These are phyloP conservation scores for Sinocyclocheilus grahami DNA, from an alignment of 2,113 vertebrate genomes.

Conservation along the genomic window DNA sequence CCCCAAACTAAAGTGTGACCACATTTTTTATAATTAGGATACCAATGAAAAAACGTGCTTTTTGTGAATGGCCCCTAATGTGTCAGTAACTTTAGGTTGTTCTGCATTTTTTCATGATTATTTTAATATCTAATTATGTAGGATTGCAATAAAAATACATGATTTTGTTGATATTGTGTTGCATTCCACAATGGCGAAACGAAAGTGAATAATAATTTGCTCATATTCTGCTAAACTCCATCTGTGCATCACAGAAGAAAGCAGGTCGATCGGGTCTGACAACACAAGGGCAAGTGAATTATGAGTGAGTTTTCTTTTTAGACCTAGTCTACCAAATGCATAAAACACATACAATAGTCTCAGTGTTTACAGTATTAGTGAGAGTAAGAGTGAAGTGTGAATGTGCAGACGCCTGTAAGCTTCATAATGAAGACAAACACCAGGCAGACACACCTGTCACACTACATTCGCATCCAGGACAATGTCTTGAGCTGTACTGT, in stretches of 20 bases:
- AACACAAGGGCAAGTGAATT: not conserved
- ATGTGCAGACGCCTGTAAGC: not conserved
- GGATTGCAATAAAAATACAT: not conserved
- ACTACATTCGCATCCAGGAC: not conserved
- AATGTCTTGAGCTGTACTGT: not conserved
- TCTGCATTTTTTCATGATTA: not conserved
- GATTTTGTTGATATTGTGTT: not conserved
- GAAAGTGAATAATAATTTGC: not conserved
- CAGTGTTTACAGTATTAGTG: not conserved
- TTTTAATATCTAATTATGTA: not conserved
- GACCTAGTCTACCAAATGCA: not conserved
- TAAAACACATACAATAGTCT: not conserved
- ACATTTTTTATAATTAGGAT: no score
- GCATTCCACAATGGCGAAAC: not conserved
- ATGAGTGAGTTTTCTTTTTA: not conserved
- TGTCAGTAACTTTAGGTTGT: no score
- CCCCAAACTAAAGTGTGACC: no score
- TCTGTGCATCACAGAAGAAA: not conserved
- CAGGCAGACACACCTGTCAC: not conserved
- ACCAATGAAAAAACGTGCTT: no score
- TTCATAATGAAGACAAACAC: conserved; percentile 28
- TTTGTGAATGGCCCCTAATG: no score
- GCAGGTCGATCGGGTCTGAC: not conserved
- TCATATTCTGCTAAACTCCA: not conserved
- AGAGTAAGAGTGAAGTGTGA: not conserved